These are phyloP conservation scores for Drosophila antonietae DNA, from an alignment of 2,888 invertebrate species.

Conservation along the genomic window DNA sequence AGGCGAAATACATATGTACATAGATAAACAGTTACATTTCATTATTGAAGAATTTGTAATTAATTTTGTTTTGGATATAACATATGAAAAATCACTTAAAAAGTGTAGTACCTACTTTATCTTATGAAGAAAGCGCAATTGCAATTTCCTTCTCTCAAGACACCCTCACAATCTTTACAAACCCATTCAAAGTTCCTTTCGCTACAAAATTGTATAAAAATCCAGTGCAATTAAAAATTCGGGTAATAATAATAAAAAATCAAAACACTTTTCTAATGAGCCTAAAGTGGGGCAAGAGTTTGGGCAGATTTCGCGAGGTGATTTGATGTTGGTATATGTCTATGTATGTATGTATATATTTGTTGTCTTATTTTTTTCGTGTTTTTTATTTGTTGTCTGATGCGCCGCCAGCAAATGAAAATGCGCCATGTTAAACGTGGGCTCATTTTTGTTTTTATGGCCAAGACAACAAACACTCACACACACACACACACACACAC, in stretches of 20 bases:
- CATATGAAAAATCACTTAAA: background rate
- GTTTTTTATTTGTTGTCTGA: conserved; percentile 56
- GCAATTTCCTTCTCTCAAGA: background rate
- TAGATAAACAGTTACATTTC: background rate
- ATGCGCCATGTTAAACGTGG: conserved; percentile 77
- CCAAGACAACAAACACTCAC: conserved; percentile 54
- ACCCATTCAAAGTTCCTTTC: background rate
- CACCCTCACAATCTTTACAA: background rate
- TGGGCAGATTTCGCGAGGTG: conserved; percentile 33
- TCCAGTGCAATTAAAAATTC: conserved; percentile 22
- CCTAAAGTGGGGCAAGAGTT: conserved; percentile 18
- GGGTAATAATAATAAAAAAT: conserved; percentile 33
- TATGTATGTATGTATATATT: background rate
- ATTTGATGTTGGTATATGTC: conserved; percentile 25
- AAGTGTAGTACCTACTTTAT: background rate
- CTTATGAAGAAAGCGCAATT: background rate
- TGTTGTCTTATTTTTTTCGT: conserved; percentile 6
- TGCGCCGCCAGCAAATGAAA: conserved; percentile 65
- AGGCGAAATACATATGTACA: no score
- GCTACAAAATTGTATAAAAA: conserved; percentile 19
- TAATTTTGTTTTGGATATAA: background rate
- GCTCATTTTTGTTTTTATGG: conserved; percentile 77
- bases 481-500: conserved; percentile 9
- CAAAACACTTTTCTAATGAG: conserved; percentile 31
- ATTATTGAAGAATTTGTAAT: accelerated